Evolutionary conservation across 2,797 vertebrate species (phyloP), one percentile per base, ranked within the genome.

Genomic region (Pachyuromys duprasi): DNA sequence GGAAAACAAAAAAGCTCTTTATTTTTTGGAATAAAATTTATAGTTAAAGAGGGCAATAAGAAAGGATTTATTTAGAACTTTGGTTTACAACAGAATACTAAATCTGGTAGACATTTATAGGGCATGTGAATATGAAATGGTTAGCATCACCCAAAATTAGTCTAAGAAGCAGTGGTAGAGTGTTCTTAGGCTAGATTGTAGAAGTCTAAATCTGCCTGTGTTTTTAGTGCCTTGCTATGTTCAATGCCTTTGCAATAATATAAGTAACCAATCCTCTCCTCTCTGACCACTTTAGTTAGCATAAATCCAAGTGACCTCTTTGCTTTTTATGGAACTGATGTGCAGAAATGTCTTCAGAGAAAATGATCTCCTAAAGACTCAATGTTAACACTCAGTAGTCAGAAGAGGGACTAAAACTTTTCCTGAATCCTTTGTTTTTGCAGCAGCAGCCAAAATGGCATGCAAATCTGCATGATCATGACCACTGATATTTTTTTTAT

Each of bases 301-400:
- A 31, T 28, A 81, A 87, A 78, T 53, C 80, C 89, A 95, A 55
- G 39, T 11, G 14, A 18, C 15, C 31, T 86, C 81, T 82, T 75
- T 42, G 3, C 60, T 60, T 75, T 84, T 87, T 62, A 87, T 57
- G 42, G 22, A 81, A 62, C 63, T 95, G 18, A 67, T 33, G 26
- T 36, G 80, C 76, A 95, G 49, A 81, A 89, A 89, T 57, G 15
- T 90, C 65, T 82, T 31, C 12, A 74, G 79, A 84, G 80, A 97
- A 96, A 90, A 49, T 17, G 36, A 26, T 67, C 39, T 78, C 36
- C 45, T 72, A 20, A 76, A 63, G 22, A 36, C 36, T 45, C 72
- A 69, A 13, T 49, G 86, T 24, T 78, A 39, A 20, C 55, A 74
- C 39, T 70, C 49, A 60, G 79, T 20, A 24, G 62, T 82, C 55